Conservation (phyloP, 1,140 invertebrate genomes). For the Portunus trituberculatus region DNA sequence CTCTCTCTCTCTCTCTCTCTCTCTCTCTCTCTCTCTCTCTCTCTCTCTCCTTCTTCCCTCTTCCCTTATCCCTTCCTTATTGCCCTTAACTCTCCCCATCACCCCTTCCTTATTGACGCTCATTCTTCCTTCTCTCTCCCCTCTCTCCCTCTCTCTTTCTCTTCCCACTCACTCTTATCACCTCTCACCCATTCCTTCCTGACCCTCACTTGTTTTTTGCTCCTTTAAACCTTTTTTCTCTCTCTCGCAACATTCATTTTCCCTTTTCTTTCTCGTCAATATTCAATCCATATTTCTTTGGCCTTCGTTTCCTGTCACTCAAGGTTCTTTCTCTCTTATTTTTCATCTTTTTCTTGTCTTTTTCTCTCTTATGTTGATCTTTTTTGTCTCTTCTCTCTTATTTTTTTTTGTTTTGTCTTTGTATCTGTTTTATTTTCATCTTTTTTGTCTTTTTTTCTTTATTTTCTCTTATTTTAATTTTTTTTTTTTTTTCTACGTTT, state of each 20-base stretch:
- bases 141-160: background rate
- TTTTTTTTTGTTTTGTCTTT: no score
- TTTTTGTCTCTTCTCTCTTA: no score
- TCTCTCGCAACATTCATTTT: no score
- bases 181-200: background rate
- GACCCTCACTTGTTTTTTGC: no score
- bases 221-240: no score
- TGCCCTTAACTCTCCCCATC: background rate
- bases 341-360: background rate
- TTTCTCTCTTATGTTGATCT: no score
- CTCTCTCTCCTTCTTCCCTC: background rate
- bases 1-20: constrained; percentile 45
- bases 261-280: no score
- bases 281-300: background rate
- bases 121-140: background rate
- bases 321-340: background rate
- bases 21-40: constrained; percentile 41
- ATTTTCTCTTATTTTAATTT: no score
- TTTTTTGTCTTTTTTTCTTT: no score
- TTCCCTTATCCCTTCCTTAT: background rate
- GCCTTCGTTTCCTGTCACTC: background rate
- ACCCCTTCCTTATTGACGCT: background rate
- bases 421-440: no score
- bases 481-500: no score
- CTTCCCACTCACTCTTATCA: no score